These are phyloP conservation scores for Terrapene triunguis DNA, from an alignment of 2,113 vertebrate species.

Conservation along the genomic window DNA sequence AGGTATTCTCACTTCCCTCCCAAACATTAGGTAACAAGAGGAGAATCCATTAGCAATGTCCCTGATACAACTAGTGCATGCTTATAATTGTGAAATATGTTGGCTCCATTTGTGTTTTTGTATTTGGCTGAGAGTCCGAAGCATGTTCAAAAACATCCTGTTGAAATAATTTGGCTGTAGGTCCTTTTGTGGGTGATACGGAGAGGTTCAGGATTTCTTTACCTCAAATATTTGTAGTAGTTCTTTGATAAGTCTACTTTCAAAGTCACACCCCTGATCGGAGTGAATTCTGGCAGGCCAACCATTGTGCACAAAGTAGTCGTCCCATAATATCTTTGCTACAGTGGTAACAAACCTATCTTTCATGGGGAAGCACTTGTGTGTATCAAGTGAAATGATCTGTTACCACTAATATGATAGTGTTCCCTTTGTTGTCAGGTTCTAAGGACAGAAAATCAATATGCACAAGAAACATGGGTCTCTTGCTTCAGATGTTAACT, in stretches of 20 bases:
- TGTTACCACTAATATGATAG: neutral
- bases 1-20: too few relatives aligned
- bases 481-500: neutral
- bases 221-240: neutral
- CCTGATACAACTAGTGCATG: too few relatives aligned
- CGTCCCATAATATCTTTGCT: slow-evolving; percentile 12
- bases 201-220: neutral
- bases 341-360: slow-evolving; percentile 30
- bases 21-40: too few relatives aligned
- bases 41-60: too few relatives aligned
- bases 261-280: neutral
- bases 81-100: too few relatives aligned
- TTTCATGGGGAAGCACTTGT: neutral
- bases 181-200: neutral
- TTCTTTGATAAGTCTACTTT: neutral
- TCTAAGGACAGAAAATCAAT: neutral
- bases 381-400: slow-evolving; percentile 14
- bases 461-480: neutral
- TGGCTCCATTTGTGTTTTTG: too few relatives aligned
- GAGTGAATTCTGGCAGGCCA: neutral
- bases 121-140: too few relatives aligned
- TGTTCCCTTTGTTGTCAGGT: neutral
- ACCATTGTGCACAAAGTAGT: slow-evolving; percentile 21
- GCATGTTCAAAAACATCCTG: neutral
- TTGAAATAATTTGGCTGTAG: neutral